These are phyloP conservation scores for Nothobranchius furzeri DNA, from an alignment of 2,113 vertebrate species.

Conservation along the genomic window DNA sequence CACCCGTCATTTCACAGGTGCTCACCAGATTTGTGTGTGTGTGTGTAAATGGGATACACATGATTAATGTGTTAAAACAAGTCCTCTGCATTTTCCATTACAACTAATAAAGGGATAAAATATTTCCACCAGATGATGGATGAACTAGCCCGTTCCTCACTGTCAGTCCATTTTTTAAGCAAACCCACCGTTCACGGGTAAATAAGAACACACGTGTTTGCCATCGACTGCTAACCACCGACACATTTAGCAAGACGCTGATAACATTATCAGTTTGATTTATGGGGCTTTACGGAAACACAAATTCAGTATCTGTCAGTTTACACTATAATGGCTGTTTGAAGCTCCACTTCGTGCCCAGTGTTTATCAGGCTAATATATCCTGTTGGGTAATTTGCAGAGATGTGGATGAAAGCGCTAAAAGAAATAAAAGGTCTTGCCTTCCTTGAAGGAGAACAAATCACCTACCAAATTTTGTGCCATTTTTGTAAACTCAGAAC, in stretches of 20 bases:
- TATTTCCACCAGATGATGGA: constrained; percentile 77
- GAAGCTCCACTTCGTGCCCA: constrained; percentile 21
- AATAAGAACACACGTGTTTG: constrained; percentile 75
- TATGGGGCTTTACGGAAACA: constrained; percentile 27
- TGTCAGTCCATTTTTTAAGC: constrained; percentile 81
- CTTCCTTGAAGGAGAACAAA: no score
- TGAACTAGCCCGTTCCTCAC: constrained; percentile 69
- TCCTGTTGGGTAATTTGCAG: constrained; percentile 48
- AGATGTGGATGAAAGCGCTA: constrained; percentile 30
- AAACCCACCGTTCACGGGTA: constrained; percentile 72
- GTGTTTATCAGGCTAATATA: constrained; percentile 47
- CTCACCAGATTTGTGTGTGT: constrained; percentile 51
- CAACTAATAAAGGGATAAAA: constrained; percentile 77
- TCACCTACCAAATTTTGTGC: no score
- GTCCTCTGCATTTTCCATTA: constrained; percentile 76
- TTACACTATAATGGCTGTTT: constrained; percentile 15
- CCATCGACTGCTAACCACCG: constrained; percentile 56
- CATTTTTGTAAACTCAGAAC: no score
- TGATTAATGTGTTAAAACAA: constrained; percentile 82
- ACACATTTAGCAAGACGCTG: constrained; percentile 46
- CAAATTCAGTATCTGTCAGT: constrained; percentile 52
- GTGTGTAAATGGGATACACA: constrained; percentile 45
- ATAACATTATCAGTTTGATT: constrained; percentile 61
- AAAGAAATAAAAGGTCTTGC: constrained; percentile 2
- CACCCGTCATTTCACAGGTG: constrained; percentile 69